Conservation (phyloP, 2,888 invertebrate species). For the Lycia hirtaria region DNA sequence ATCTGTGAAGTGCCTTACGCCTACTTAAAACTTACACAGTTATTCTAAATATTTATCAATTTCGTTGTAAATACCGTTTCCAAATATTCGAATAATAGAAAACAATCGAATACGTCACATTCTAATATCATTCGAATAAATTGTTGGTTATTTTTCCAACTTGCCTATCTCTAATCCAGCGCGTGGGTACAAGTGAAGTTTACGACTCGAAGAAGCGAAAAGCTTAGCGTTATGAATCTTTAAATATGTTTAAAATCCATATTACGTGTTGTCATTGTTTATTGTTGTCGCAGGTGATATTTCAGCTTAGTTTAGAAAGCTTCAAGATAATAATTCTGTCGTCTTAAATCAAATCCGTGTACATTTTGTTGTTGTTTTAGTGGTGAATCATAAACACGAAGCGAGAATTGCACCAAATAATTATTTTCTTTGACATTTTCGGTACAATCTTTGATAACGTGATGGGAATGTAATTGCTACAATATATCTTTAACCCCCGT, state of each 20-base stretch:
- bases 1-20: no score
- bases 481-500: no score
- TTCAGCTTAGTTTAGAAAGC: neutral
- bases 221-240: conserved; percentile 80
- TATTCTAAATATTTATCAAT: no score
- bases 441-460: no score
- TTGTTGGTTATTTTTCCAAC: neutral
- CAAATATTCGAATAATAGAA: neutral
- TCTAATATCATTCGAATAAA: conserved; percentile 1
- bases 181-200: conserved; percentile 78
- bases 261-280: conserved; percentile 59
- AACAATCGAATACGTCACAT: neutral
- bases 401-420: no score
- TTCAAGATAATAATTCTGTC: neutral
- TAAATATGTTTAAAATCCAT: conserved; percentile 77
- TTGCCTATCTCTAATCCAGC: conserved; percentile 33
- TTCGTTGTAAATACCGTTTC: neutral
- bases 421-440: no score
- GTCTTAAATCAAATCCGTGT: neutral
- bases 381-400: no score
- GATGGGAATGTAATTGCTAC: no score
- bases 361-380: neutral
- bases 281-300: conserved; percentile 33
- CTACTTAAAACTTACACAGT: no score
- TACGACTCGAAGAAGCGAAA: conserved; percentile 73